Conservation (phyloP, 1,140 invertebrate genomes). For the Trichogramma pretiosum region DNA sequence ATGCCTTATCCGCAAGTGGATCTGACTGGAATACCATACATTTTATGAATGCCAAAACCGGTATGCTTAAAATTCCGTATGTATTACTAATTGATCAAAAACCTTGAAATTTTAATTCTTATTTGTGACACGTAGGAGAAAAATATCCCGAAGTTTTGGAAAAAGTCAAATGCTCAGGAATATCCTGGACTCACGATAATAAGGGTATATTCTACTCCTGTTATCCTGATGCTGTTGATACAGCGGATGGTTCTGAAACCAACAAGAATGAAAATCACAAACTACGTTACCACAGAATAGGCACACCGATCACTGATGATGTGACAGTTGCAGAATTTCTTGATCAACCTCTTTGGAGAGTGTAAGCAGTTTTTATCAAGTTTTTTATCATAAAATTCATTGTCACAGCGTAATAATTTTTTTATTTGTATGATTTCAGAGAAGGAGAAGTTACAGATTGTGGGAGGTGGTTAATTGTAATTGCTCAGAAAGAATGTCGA, state of each 20-base stretch:
- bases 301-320: conserved; percentile 82
- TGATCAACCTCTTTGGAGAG: conserved; percentile 84
- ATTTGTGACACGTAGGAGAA: conserved; percentile 50
- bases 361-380: conserved; percentile 53
- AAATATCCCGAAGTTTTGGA: conserved; percentile 83
- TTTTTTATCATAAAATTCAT: too few species aligned
- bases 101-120: conserved; percentile 4
- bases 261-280: conserved; percentile 83
- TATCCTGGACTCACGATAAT: conserved; percentile 93
- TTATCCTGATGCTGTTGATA: conserved; percentile 63
- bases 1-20: conserved; percentile 83
- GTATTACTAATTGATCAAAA: not conserved
- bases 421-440: conserved; percentile 52
- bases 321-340: conserved; percentile 83
- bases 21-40: conserved; percentile 93
- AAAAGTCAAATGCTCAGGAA: conserved; percentile 83
- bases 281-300: conserved; percentile 84
- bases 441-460: conserved; percentile 78
- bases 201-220: conserved; percentile 89
- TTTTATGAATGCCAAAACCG: conserved; percentile 65
- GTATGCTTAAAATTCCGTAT: not conserved
- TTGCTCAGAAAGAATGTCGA: conserved; percentile 72
- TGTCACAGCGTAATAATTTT: too few species aligned
- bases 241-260: conserved; percentile 85
- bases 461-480: conserved; percentile 78